A percentile compares a stretch with the other conserved stretches of the same genome.
These are phyloP conservation scores for Tachina grossa DNA, from an alignment of 2,888 invertebrate genomes.

Conservation along the genomic window DNA sequence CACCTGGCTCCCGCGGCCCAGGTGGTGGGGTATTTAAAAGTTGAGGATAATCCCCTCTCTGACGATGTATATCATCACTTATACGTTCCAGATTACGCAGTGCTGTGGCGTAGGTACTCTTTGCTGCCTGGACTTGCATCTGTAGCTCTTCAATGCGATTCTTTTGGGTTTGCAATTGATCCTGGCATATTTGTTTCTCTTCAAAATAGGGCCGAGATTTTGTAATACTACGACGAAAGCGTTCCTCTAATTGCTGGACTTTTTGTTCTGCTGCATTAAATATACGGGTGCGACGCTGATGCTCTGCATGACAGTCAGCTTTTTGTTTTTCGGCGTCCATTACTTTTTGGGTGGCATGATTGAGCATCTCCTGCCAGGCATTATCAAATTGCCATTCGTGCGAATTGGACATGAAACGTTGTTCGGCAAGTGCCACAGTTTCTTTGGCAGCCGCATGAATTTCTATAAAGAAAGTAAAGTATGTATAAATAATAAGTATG, in stretches of 20 bases:
- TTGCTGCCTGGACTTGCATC: slow-evolving; percentile 88
- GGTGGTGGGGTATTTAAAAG: slow-evolving; percentile 77
- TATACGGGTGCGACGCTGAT: slow-evolving; percentile 90
- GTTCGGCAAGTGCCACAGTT: slow-evolving; percentile 95
- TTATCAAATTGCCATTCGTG: slow-evolving; percentile 91
- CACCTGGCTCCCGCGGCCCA: slow-evolving; percentile 86
- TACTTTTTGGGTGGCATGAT: slow-evolving; percentile 97
- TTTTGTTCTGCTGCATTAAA: slow-evolving; percentile 92
- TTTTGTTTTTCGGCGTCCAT: slow-evolving; percentile 97
- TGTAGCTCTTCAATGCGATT: slow-evolving; percentile 92
- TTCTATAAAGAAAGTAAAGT: slow-evolving; percentile 84
- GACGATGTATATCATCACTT: slow-evolving; percentile 93
- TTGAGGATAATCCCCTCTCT: slow-evolving; percentile 80
- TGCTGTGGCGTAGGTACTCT: slow-evolving; percentile 91
- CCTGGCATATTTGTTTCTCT: slow-evolving; percentile 93
- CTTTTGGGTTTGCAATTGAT: slow-evolving; percentile 93
- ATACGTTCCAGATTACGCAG: slow-evolving; percentile 93
- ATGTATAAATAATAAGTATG: not conserved
- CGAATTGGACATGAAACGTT: slow-evolving; percentile 85
- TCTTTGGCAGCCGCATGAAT: slow-evolving; percentile 96
- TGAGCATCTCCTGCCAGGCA: slow-evolving; percentile 98
- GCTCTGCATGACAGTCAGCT: slow-evolving; percentile 93
- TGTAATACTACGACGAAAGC: slow-evolving; percentile 90
- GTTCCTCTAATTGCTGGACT: slow-evolving; percentile 91
- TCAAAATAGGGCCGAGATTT: slow-evolving; percentile 96